phyloP scores from a whole-genome alignment of 1,140 invertebrate genomes.

The Caligus rogercresseyi region DNA sequence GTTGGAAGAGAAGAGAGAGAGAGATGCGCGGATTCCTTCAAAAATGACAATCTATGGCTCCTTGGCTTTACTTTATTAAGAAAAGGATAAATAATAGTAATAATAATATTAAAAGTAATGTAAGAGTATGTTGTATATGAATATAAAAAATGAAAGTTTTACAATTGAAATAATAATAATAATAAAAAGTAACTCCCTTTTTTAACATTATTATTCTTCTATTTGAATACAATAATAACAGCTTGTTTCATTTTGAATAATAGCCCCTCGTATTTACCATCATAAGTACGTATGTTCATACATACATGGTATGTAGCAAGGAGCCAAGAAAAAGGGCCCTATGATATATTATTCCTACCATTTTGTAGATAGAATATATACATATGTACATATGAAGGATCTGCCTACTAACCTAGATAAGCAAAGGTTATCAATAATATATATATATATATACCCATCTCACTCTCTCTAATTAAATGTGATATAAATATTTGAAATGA shows the following conservation, averaged over 20 bases:
- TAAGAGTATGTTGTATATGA: neutral
- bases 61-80: no score
- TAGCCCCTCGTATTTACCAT: no score
- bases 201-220: conserved; percentile 1
- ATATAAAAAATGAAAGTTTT: neutral
- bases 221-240: neutral
- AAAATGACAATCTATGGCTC: no score
- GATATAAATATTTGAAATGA: no score
- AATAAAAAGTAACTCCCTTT: neutral
- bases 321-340: no score
- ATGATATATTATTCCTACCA: neutral
- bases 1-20: no score
- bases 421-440: neutral
- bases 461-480: no score
- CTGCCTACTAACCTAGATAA: no score
- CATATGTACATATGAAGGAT: neutral
- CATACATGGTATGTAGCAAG: no score
- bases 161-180: neutral
- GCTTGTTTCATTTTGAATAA: neutral
- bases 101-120: conserved; percentile 1
- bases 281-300: neutral
- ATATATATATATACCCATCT: neutral
- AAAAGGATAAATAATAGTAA: neutral
- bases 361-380: neutral
- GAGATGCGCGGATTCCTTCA: no score